phyloP scores from a whole-genome alignment of 2,113 vertebrate genomes.

The Phaethornis superciliosus region DNA sequence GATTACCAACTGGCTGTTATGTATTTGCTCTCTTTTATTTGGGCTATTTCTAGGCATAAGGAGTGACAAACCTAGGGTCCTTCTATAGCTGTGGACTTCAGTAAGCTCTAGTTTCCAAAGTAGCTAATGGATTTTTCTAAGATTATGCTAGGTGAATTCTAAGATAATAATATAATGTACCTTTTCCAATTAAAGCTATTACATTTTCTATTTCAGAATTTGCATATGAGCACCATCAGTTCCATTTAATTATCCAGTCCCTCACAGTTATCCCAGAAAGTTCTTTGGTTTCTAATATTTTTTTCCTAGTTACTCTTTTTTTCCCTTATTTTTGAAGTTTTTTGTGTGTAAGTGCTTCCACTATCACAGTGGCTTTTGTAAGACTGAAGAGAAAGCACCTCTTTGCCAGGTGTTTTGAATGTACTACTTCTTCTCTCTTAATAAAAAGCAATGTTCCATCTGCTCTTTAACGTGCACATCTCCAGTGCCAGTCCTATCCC shows the following conservation, averaged over 20 bases:
- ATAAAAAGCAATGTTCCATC: conserved; percentile 61
- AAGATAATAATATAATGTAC: neutral
- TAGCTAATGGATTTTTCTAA: neutral
- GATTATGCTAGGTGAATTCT: neutral
- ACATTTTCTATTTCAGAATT: neutral
- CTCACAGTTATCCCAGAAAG: neutral
- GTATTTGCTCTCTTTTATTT: neutral
- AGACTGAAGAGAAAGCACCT: conserved; percentile 27
- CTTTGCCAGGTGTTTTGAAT: conserved; percentile 68
- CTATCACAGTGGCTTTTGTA: neutral
- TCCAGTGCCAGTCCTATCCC: neutral
- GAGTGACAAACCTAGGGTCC: neutral
- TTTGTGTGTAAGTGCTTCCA: neutral
- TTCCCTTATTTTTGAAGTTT: neutral
- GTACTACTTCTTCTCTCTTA: conserved; percentile 30
- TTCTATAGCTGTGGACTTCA: neutral
- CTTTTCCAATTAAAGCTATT: neutral
- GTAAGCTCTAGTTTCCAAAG: neutral
- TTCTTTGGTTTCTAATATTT: neutral
- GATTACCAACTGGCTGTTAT: neutral
- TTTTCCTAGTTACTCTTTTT: neutral
- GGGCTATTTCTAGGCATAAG: neutral
- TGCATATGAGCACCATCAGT: neutral
- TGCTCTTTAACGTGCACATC: conserved; percentile 51
- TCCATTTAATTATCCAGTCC: neutral